Conservation (phyloP, 2,797 vertebrate species). For the Rhinichthys osculus region DNA sequence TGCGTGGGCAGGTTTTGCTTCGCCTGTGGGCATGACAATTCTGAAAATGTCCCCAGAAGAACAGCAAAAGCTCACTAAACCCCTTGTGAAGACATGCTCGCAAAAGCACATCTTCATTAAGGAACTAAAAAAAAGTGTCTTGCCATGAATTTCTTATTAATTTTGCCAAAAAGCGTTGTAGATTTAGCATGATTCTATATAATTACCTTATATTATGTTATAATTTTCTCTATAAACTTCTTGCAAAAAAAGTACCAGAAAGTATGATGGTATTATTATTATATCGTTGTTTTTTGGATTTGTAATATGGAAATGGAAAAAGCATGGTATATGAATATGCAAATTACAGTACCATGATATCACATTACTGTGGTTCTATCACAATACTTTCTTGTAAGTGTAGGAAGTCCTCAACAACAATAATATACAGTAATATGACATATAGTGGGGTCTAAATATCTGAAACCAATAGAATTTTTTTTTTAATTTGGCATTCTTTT, state of each 20-base stretch:
- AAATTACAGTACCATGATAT: background rate
- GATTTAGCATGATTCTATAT: background rate
- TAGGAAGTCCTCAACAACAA: background rate
- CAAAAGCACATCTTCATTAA: background rate
- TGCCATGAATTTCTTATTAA: background rate
- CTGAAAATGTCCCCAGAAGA: background rate
- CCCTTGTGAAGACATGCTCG: background rate
- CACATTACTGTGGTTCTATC: background rate
- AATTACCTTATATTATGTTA: background rate
- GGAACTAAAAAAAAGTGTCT: background rate
- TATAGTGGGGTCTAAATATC: background rate
- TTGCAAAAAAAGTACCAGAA: background rate
- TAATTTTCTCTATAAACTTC: too few species aligned
- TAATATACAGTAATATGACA: background rate
- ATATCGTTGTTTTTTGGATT: background rate
- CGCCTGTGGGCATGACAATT: background rate
- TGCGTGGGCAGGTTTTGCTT: constrained; percentile 26
- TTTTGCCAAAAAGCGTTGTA: background rate
- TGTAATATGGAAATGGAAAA: background rate
- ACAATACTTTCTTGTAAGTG: background rate
- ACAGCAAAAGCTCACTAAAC: background rate
- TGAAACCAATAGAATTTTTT: background rate
- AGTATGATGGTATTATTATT: background rate
- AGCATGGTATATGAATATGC: background rate
- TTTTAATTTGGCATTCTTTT: background rate